A percentile compares a stretch with the other conserved stretches of the same genome.
phyloP scores from a whole-genome alignment of 2,797 vertebrate species.

The Pygocentrus nattereri region DNA sequence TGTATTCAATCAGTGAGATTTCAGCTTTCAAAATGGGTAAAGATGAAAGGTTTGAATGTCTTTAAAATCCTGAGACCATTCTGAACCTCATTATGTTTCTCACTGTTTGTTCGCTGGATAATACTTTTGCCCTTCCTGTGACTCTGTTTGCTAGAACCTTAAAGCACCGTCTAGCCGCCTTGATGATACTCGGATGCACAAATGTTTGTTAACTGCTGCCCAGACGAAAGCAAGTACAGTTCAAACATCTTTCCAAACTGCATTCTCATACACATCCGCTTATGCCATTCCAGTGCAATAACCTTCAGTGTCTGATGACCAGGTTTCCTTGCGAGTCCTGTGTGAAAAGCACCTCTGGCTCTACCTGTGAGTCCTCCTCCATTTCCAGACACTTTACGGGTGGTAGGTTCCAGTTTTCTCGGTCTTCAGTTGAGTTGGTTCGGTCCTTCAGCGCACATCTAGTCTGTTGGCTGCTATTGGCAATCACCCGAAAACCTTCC shows the following conservation, averaged over 20 bases:
- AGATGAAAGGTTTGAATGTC: background rate
- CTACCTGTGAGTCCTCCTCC: conserved; percentile 51
- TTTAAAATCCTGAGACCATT: too few relatives aligned
- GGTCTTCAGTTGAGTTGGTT: conserved; percentile 39
- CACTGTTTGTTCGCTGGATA: too few relatives aligned
- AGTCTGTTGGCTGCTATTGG: conserved; percentile 68
- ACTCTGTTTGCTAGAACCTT: too few relatives aligned
- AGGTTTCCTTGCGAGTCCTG: conserved; percentile 92
- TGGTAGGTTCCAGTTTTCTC: background rate
- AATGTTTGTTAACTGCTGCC: too few relatives aligned
- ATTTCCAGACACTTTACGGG: conserved; percentile 41
- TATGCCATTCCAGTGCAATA: background rate
- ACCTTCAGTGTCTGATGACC: conserved; percentile 87
- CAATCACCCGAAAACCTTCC: conserved; percentile 86
- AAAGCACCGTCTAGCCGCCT: too few relatives aligned
- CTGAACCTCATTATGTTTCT: too few relatives aligned
- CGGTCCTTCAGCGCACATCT: conserved; percentile 68
- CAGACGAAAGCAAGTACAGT: background rate
- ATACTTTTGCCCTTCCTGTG: too few relatives aligned
- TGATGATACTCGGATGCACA: too few relatives aligned
- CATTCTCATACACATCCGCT: background rate
- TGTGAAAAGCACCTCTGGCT: conserved; percentile 85
- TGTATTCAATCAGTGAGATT: background rate
- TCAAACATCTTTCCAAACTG: background rate
- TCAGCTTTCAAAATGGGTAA: background rate